Evolutionary conservation across 2,888 invertebrate genomes (phyloP), one percentile per base, ranked within the genome.

Genomic region (Drosophila conformis): DNA sequence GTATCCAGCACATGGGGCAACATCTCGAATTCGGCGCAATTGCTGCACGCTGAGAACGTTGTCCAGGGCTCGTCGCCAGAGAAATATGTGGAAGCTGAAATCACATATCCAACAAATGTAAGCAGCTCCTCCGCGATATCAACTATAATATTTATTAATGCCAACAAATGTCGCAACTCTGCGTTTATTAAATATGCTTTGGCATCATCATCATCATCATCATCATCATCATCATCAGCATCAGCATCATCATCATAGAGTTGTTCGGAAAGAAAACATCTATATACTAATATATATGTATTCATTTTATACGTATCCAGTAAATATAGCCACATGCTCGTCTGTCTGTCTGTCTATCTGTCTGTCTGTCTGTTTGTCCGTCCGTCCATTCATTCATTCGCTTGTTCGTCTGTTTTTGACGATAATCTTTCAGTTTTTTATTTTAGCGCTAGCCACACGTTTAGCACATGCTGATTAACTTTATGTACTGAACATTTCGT

Each of bases 1-100:
- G 86, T 92, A 51, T 91, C 92, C 49, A 91, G 90, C 82, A 91
- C 91, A 72, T 92, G 92, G 92, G 92, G 92, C 46, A 91, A 90
- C 69, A 91, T 92, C 60, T 87, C 91, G 31, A 90, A 91, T 63
- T 91, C 92, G 62, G 91, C 91, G 56, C 91, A 91, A 78, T 69
- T 92, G 62, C 70, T 92, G 67, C 91, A 91, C 73, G 91, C 87
- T 51, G 91, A 92, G 60, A 91, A 90, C 58, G 85, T 92, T 56
- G 80, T 85, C 49, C 91, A 91, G 75, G 80, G 85, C 46, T 92
- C 92, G 21, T 87, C 88, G 61, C 83, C 90, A 4, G 91, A 79
- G 11, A 90, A 87, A 90, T 92, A 91, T 78, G 91, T 91, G 69
- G 87, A 90, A 74, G 88, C 87, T 65, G 91, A 92, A 71, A 88